Evolutionary conservation across 2,888 invertebrate genomes (phyloP), one percentile per base, ranked within the genome.

Genomic region (Idaea biselata): DNA sequence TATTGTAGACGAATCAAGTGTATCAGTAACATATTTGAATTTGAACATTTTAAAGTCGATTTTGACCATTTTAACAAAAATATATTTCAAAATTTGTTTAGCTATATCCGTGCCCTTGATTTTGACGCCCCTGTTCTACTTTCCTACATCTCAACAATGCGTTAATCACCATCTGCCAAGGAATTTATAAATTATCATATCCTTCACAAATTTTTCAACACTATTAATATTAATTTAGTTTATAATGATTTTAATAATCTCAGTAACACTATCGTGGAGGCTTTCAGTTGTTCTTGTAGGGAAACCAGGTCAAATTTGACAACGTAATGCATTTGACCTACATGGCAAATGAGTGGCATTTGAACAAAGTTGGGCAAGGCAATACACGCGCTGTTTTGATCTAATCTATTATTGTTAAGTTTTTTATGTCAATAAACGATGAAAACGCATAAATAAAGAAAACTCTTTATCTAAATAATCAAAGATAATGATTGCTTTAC

Each of bases 51-150:
- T 82, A 84, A 84, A 81, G 84, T 77, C 74, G 77, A 81, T 82
- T 81, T 77, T 76, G 78, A 76, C 76, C 77, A 81, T 81, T 82
- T 78, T 74, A 83, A n/a, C n/a, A 84, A 86, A 81, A 56, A 18
- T 18, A 16, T 18, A 18, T 56, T 7, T 56, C 3, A 44, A 83
- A 82, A 84, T 88, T 86, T 83, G 84, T 85, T 84, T 80, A 81
- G 84, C 80, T 79, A 82, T 81, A 81, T 85, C 78, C 80, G 73
- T 80, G 79, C 82, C 90, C 90, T 89, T 89, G 87, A 78, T 83
- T 83, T 84, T 83, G 82, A 84, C 84, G 88, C 88, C 88, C 89
- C 89, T 76, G 88, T 89, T 86, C 89, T 86, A 89, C 87, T 89
- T 89, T 88, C 81, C 84, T 85, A 88, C 83, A 85, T 89, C 85